Evolutionary conservation across 2,888 invertebrate species (phyloP).

Genomic region (Dioctria linearis): DNA sequence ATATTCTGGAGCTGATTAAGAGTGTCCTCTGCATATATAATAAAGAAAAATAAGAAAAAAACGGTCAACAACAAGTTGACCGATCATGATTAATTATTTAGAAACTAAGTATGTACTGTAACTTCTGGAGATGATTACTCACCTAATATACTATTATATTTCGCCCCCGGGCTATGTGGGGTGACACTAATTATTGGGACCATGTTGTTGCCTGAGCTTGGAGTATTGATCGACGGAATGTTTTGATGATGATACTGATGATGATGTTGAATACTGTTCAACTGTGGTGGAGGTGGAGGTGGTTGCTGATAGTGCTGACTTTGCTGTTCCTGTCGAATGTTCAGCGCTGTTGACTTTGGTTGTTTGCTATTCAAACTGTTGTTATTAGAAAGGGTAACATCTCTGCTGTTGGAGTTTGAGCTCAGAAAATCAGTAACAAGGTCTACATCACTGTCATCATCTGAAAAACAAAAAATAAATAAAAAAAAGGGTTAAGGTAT

Average conservation of each 20-base stretch:
- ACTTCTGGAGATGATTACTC: slow-evolving; percentile 58
- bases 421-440: slow-evolving; percentile 69
- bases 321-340: slow-evolving; percentile 54
- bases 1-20: slow-evolving; percentile 70
- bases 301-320: slow-evolving; percentile 53
- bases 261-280: slow-evolving; percentile 53
- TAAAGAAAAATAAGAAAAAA: not conserved
- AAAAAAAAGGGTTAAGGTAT: not conserved
- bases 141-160: slow-evolving; percentile 78
- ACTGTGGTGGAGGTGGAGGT: slow-evolving; percentile 53
- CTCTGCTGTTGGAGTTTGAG: slow-evolving; percentile 45
- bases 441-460: slow-evolving; percentile 70
- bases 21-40: slow-evolving; percentile 66
- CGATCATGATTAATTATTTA: slow-evolving; percentile 49
- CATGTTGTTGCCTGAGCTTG: slow-evolving; percentile 69
- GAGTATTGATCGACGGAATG: slow-evolving; percentile 67
- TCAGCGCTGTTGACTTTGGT: slow-evolving; percentile 58
- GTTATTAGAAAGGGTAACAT: slow-evolving; percentile 55
- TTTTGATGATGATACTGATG: slow-evolving; percentile 59
- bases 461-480: slow-evolving; percentile 55
- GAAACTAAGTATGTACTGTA: not conserved
- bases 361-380: slow-evolving; percentile 56
- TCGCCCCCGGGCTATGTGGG: slow-evolving; percentile 87
- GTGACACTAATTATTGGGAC: slow-evolving; percentile 91
- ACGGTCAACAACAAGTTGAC: not conserved